These are phyloP conservation scores for Apodemia zela DNA, from an alignment of 2,888 invertebrate species.

Conservation along the genomic window DNA sequence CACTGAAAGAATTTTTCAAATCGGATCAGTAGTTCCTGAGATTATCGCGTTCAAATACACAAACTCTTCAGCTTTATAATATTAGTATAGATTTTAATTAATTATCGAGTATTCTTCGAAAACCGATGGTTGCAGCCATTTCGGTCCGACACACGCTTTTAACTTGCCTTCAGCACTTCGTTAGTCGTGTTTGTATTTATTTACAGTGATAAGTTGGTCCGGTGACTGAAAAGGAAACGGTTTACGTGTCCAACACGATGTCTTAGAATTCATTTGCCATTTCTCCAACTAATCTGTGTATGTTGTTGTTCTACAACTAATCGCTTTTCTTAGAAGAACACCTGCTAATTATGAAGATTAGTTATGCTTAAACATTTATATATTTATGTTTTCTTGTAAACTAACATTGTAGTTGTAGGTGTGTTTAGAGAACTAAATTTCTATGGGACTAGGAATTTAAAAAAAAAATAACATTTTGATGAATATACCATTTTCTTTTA, in stretches of 20 bases:
- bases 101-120: conserved; percentile 17
- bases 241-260: conserved; percentile 52
- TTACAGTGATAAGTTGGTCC: conserved; percentile 71
- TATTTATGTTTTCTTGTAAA: conserved; percentile 4
- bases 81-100: not conserved
- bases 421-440: not conserved
- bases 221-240: conserved; percentile 60
- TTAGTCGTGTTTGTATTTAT: conserved; percentile 74
- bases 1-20: no score
- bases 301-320: not conserved
- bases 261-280: conserved; percentile 38
- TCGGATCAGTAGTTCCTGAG: no score
- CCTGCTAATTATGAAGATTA: conserved; percentile 12
- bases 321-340: conserved; percentile 18
- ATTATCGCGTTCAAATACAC: no score
- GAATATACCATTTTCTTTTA: no score
- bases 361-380: not conserved
- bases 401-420: not conserved
- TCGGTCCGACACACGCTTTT: conserved; percentile 63
- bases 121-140: conserved; percentile 43
- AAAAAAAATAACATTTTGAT: no score
- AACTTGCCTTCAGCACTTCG: conserved; percentile 74
- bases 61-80: no score
- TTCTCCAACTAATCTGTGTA: conserved; percentile 33
- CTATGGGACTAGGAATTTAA: not conserved